Evolutionary conservation across 2,113 vertebrate species (phyloP).

Genomic region (Myotis lucifugus): DNA sequence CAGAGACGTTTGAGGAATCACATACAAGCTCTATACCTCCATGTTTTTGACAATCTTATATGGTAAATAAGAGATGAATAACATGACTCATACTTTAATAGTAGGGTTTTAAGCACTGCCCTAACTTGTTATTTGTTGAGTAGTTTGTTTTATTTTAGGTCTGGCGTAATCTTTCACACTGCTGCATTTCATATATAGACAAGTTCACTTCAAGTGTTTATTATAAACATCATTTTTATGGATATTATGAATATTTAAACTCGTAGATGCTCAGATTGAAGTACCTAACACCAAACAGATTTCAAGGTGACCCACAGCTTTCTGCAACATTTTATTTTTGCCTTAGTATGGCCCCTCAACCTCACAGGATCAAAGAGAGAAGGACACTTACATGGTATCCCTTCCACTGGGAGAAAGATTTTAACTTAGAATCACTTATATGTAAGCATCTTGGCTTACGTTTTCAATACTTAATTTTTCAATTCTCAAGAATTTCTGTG

Average conservation of each 20-base stretch:
- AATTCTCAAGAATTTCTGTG: neutral
- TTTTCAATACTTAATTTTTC: neutral
- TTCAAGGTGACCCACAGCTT: neutral
- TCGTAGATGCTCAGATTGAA: neutral
- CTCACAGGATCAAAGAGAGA: neutral
- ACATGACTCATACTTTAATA: neutral
- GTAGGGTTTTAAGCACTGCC: neutral
- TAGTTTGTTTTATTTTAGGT: constrained; percentile 32
- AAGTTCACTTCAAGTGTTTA: neutral
- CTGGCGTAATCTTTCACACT: neutral
- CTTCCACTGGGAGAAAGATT: neutral
- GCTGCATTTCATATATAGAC: neutral
- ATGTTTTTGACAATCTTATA: neutral
- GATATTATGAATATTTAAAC: constrained; percentile 43
- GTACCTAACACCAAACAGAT: neutral
- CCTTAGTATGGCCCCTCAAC: neutral
- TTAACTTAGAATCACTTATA: neutral
- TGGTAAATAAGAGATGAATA: constrained; percentile 29
- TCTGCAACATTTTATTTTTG: constrained; percentile 33
- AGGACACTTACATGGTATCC: neutral
- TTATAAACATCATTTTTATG: neutral
- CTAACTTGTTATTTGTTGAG: constrained; percentile 33
- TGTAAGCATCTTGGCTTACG: neutral
- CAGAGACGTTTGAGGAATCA: neutral
- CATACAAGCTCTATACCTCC: neutral